Evolutionary conservation across 2,797 vertebrate species (phyloP), one percentile per base, ranked within the genome.

Genomic region (Microhierax caerulescens): DNA sequence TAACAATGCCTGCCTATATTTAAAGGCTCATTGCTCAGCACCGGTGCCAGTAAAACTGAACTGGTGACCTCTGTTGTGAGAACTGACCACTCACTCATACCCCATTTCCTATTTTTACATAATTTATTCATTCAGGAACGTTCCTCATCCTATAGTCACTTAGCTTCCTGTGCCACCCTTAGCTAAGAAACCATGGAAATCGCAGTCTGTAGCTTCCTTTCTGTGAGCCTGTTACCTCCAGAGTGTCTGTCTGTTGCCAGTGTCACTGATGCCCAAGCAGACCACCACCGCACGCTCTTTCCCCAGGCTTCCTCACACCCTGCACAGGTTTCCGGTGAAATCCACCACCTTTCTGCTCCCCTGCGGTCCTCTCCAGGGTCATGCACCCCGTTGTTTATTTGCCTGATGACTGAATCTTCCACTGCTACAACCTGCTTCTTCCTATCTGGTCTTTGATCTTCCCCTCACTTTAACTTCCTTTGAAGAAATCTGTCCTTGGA

Each of bases 361-460:
- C 48, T 4, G 47, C 2, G 32, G 84, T 73, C 72, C 56, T 12
- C 5, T 89, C 32, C 41, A 28, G 88, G 95, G 94, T 96, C 95
- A 91, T 0, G 16, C 48, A 51, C 89, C 39, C 88, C 1, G 14
- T 53, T 96, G 86, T 96, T 97, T 96, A 84, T 96, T 94, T 93
- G 88, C 48, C 81, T 74, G 91, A 51, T 95, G 92, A 94, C 15
- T 82, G 84, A 94, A 60, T 85, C 88, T 94, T 76, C 67, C 77
- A 93, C 67, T 79, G 83, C 90, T 79, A 16, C 94, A 96, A 95
- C 91, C 88, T 94, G 60, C 60, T 87, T 79, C 74, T 97, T 97
- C 95, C 92, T 82, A 89, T 81, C 34, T 96, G 85, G 34, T 76
- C 88, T 96, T 97, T 96, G 80, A 95, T 96, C 94, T 95, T 72